Percentiles rank a stretch among this genome's conserved stretches.
Conservation (phyloP, 2,888 invertebrate genomes). For the Synanthedon tipuliformis region DNA sequence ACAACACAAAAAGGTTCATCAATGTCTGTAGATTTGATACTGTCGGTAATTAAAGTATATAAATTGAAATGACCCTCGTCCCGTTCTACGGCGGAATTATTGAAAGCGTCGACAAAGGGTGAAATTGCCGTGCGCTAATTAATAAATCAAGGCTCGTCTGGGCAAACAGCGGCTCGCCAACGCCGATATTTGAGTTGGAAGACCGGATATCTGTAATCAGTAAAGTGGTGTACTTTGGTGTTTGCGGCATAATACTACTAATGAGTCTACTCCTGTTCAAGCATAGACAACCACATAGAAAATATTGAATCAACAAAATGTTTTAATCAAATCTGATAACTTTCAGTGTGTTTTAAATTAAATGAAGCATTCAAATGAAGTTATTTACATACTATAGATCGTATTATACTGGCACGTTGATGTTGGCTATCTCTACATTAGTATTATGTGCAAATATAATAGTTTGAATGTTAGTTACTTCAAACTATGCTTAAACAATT, state of each 20-base stretch:
- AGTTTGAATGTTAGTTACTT: no score
- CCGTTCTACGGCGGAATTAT: slow-evolving; percentile 9
- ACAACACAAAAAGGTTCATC: background rate
- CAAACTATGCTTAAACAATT: no score
- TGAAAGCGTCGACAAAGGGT: slow-evolving; percentile 28
- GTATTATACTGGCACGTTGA: no score
- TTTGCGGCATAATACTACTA: background rate
- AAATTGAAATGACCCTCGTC: slow-evolving; percentile 1
- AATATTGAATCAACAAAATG: no score
- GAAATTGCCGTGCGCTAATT: slow-evolving; percentile 38
- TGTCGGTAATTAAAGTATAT: slow-evolving; percentile 1
- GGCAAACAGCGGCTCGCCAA: slow-evolving; percentile 24
- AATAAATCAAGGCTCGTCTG: slow-evolving; percentile 47
- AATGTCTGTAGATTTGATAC: background rate
- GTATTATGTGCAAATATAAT: no score
- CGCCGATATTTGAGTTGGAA: slow-evolving; percentile 16
- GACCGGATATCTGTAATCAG: slow-evolving; percentile 4
- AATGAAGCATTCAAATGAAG: no score
- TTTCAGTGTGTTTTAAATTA: no score
- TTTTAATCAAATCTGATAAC: no score
- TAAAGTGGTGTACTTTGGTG: background rate
- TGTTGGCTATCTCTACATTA: no score
- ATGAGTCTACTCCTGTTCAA: background rate
- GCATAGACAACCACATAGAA: no score
- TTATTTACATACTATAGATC: no score